Percentiles rank a stretch among this genome's conserved stretches.
These are phyloP conservation scores for Typhlichthys subterraneus DNA, from an alignment of 2,797 vertebrate species.

Conservation along the genomic window DNA sequence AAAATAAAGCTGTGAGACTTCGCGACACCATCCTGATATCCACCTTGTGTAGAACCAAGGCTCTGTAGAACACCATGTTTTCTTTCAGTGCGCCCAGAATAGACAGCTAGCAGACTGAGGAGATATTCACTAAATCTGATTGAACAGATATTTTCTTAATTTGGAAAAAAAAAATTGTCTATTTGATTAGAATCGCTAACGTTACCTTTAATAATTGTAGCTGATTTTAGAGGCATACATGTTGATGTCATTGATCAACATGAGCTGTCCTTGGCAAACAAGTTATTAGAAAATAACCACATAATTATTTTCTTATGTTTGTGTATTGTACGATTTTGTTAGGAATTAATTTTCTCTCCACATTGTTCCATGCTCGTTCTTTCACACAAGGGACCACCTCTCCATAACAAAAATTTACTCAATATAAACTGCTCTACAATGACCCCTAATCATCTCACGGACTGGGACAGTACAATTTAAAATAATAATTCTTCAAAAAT, in stretches of 20 bases:
- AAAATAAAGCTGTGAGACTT: no score
- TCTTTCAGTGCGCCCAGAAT: no score
- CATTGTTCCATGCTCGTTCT: conserved; percentile 38
- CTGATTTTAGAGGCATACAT: not conserved
- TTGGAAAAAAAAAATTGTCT: no score
- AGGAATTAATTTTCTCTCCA: conserved; percentile 6
- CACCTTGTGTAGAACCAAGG: no score
- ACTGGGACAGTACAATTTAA: conserved; percentile 63
- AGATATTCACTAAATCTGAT: no score
- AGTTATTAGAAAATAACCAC: conserved; percentile 49
- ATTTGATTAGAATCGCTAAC: no score
- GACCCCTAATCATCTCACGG: conserved; percentile 66
- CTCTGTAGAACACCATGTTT: no score
- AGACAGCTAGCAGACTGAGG: no score
- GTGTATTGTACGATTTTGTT: conserved; percentile 25
- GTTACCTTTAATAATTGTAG: no score
- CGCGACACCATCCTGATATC: no score
- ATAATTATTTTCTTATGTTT: conserved; percentile 39
- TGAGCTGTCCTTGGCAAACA: conserved; percentile 10
- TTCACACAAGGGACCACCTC: conserved; percentile 53
- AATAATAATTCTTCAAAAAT: conserved; percentile 61
- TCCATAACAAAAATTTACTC: conserved; percentile 60
- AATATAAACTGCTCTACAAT: conserved; percentile 58
- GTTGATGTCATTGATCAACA: not conserved
- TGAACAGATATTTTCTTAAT: no score